Percentiles rank a stretch among this genome's conserved stretches.
Conservation (phyloP, 1,140 invertebrate species). For the Reticulitermes speratus region DNA sequence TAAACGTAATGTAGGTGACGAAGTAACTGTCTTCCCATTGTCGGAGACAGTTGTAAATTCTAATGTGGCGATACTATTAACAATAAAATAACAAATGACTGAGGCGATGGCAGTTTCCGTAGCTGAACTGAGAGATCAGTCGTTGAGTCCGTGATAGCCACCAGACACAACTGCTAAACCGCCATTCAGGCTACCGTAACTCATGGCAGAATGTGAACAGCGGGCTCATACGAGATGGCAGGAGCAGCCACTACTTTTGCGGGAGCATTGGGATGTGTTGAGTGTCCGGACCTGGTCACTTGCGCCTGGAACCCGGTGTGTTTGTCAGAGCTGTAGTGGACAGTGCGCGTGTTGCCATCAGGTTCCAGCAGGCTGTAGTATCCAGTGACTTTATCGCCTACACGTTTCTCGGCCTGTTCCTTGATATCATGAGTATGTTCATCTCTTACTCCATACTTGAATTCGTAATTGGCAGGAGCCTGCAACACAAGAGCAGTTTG, state of each 20-base stretch:
- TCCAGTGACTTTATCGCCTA: slow-evolving; percentile 1
- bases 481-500: neutral
- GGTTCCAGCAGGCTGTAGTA: neutral
- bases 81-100: no score
- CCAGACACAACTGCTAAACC: no score
- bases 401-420: neutral
- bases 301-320: slow-evolving; percentile 24
- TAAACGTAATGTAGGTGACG: no score
- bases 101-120: no score
- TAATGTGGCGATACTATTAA: no score
- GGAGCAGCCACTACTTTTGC: neutral
- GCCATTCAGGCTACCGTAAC: neutral
- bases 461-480: slow-evolving; percentile 1
- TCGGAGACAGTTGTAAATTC: no score
- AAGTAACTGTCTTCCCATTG: no score
- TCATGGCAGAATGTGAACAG: neutral
- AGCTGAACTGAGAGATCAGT: no score
- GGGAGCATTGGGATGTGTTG: slow-evolving; percentile 42
- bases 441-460: neutral
- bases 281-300: neutral
- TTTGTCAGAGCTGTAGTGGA: slow-evolving; percentile 25
- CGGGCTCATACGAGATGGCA: neutral
- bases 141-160: no score
- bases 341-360: neutral
- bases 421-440: neutral